These are phyloP conservation scores for Callionymus lyra DNA, from an alignment of 2,113 vertebrate genomes.

Conservation along the genomic window DNA sequence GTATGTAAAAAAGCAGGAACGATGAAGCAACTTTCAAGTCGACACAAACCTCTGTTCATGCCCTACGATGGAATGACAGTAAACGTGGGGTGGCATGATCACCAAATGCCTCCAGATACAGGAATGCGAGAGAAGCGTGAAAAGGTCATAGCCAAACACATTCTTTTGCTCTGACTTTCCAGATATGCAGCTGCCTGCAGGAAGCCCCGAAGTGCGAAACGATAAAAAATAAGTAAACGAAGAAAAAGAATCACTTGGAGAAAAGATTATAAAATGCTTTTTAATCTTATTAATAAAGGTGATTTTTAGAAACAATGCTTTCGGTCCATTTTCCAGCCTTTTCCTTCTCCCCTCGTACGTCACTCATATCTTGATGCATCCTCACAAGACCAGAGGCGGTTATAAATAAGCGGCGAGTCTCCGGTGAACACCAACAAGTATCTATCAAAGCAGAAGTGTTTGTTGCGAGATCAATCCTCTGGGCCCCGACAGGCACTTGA, in stretches of 20 bases:
- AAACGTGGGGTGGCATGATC: constrained; percentile 32
- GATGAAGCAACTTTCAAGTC: too few relatives aligned
- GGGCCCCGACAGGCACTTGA: constrained; percentile 39
- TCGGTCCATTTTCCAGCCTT: too few relatives aligned
- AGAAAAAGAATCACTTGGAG: constrained; percentile 6
- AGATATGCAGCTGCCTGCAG: constrained; percentile 24
- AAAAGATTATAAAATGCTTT: not conserved
- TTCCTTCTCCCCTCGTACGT: constrained; percentile 16
- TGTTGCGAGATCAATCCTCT: constrained; percentile 31
- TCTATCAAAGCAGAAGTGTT: constrained; percentile 53
- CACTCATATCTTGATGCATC: constrained; percentile 36
- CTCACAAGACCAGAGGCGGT: constrained; percentile 36
- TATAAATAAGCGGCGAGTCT: constrained; percentile 32
- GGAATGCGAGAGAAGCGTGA: constrained; percentile 49
- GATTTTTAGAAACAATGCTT: too few relatives aligned
- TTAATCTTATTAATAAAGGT: not conserved
- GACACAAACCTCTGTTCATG: constrained; percentile 23
- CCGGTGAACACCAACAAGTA: not conserved
- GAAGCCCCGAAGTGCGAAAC: constrained; percentile 16
- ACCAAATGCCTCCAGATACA: constrained; percentile 41
- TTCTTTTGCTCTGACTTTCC: constrained; percentile 49
- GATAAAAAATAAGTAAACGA: not conserved
- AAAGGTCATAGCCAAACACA: constrained; percentile 48
- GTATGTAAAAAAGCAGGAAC: too few relatives aligned
- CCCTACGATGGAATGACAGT: constrained; percentile 44